Base-by-base conservation (phyloP, 2,113 vertebrate species). In the Leptobrachium leishanense region DNA sequence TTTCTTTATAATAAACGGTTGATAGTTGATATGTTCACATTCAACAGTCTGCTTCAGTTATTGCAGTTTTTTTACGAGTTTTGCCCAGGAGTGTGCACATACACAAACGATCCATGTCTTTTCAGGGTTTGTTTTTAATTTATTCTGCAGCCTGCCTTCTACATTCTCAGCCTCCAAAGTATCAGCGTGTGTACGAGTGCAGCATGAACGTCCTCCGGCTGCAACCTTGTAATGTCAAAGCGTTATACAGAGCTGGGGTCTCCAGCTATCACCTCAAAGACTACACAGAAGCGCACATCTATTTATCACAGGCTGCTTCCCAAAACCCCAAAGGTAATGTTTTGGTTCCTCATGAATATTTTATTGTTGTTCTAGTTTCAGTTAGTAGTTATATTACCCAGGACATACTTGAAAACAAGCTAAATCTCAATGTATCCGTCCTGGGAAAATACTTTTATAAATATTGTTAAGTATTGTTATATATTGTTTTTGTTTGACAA, bases 201-300 rank as follows among this genome's bases (percentile, higher is more conserved):
- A 95, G 95, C 81, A 86, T 94, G 77, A 93, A 93, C 65, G 95
- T 96, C 15, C 86, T 97, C 62, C 87, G 89, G 65, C 89, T 89
- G 83, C 92, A 92, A 77, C 90, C 95, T 0, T 87, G 85, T 7
- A 93, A 97, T 39, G 82, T 90, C 77, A 97, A 97, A 84, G 96
- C 95, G 0, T 84, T 97, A 76, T 97, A 96, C 84, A 92, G 95
- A 62, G 96, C 94, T 0, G 96, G 96, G 9, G 93, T 97, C 31
- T 94, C 95, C 43, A 90, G 88, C n/a, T 90, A 95, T 84, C 93
- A 96, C 83, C 88, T 95, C 62, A 92, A 93, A 72, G 94, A 97
- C 76, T 93, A 94, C 3, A 88, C 92, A 59, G 84, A 84, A 63
- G 94, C 95, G 12, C 93, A 85, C 62, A 85, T 88, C 54, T 94